A percentile compares a stretch with the other conserved stretches of the same genome.
Conservation (phyloP, 2,888 invertebrate genomes). For the Ecliptopera silaceata region DNA sequence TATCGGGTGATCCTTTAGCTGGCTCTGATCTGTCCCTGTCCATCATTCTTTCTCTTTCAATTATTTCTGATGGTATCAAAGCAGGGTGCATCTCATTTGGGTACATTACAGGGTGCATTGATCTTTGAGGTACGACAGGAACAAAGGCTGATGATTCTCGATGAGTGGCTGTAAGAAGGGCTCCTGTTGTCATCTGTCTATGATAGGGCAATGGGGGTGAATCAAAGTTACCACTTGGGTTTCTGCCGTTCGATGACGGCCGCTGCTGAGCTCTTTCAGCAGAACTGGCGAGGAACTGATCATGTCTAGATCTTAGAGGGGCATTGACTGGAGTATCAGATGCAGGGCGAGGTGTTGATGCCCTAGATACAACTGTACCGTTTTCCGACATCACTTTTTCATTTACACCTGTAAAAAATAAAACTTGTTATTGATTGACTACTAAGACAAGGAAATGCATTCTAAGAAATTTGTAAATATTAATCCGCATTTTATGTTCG, state of each 20-base stretch:
- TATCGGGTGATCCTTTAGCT: conserved; percentile 77
- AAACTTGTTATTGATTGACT: conserved; percentile 16
- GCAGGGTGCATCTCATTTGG: conserved; percentile 88
- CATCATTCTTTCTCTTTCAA: conserved; percentile 81
- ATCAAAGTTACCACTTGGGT: conserved; percentile 82
- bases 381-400: conserved; percentile 76
- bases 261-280: conserved; percentile 73
- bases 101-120: conserved; percentile 88
- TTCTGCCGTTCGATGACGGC: conserved; percentile 79
- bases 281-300: conserved; percentile 84
- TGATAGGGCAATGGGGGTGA: conserved; percentile 86
- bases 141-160: conserved; percentile 93
- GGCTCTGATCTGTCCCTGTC: conserved; percentile 76
- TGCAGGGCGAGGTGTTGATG: conserved; percentile 76
- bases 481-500: conserved; percentile 27
- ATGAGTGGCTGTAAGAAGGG: conserved; percentile 81
- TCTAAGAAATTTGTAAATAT: conserved; percentile 17
- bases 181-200: conserved; percentile 83
- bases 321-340: conserved; percentile 73
- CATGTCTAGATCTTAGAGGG: conserved; percentile 81
- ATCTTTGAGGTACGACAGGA: conserved; percentile 92
- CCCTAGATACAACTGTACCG: conserved; percentile 72
- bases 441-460: neutral
- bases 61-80: conserved; percentile 83
- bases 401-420: conserved; percentile 65